A percentile compares a stretch with the other conserved stretches of the same genome.
These are phyloP conservation scores for Drosophila athabasca DNA, from an alignment of 1,140 invertebrate species.

Conservation along the genomic window DNA sequence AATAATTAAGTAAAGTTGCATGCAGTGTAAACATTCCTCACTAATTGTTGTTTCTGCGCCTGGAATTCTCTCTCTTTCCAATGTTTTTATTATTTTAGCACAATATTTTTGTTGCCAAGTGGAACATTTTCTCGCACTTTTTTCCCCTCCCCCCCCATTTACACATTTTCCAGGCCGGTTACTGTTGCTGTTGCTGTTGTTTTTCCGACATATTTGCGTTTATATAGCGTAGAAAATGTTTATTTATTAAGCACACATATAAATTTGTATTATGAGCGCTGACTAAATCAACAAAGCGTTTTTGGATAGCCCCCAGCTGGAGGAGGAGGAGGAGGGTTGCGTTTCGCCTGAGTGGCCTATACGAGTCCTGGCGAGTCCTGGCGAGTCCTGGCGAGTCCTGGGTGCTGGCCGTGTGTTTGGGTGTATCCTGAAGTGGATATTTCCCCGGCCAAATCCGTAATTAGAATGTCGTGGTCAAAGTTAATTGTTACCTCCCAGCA, in stretches of 20 bases:
- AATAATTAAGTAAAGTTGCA: conserved; percentile 69
- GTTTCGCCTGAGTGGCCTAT: background rate
- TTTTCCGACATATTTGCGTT: conserved; percentile 63
- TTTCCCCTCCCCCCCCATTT: background rate
- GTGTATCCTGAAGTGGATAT: conserved; percentile 13
- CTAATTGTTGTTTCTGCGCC: conserved; percentile 60
- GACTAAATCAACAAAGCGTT: conserved; percentile 63
- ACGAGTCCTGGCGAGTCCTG: background rate
- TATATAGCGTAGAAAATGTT: conserved; percentile 71
- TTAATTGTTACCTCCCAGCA: conserved; percentile 52
- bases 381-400: background rate
- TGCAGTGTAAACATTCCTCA: conserved; percentile 55
- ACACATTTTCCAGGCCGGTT: too few species aligned
- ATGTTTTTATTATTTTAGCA: conserved; percentile 54
- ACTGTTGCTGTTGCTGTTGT: conserved; percentile 22
- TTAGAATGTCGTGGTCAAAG: conserved; percentile 53
- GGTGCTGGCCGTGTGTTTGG: background rate
- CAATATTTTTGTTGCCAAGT: conserved; percentile 72
- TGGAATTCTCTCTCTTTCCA: conserved; percentile 6
- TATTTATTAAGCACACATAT: conserved; percentile 73
- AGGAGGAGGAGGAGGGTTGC: conserved; percentile 14
- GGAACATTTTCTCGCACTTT: conserved; percentile 46
- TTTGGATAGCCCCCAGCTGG: conserved; percentile 43
- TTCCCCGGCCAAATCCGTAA: conserved; percentile 37
- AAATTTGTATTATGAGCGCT: conserved; percentile 75